These are phyloP conservation scores for Cheilosia vulpina DNA, from an alignment of 2,888 invertebrate species.

Conservation along the genomic window DNA sequence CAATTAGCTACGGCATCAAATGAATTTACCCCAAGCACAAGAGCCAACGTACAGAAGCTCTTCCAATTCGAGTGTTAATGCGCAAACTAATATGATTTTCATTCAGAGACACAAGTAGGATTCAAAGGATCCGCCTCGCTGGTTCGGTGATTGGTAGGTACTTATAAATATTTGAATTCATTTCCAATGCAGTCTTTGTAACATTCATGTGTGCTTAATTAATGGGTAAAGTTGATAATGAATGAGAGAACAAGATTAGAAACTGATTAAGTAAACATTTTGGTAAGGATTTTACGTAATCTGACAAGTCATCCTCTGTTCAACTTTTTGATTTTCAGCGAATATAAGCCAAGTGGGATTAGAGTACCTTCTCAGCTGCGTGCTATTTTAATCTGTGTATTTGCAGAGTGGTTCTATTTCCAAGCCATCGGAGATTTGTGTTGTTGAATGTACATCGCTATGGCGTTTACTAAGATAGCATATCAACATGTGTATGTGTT, in stretches of 20 bases:
- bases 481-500: not conserved
- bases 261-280: not conserved
- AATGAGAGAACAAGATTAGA: not conserved
- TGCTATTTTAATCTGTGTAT: too few relatives aligned
- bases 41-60: not conserved
- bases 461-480: not conserved
- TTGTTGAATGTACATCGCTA: not conserved
- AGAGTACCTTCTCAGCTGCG: too few relatives aligned
- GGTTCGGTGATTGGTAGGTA: not conserved
- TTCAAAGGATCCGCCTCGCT: not conserved
- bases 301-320: not conserved
- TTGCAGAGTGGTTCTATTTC: not conserved
- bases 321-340: too few relatives aligned
- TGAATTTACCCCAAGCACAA: too few relatives aligned
- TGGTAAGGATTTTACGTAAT: not conserved
- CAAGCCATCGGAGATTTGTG: not conserved
- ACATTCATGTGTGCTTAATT: not conserved
- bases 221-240: slow-evolving; percentile 3
- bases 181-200: too few relatives aligned
- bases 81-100: not conserved
- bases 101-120: not conserved
- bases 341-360: too few relatives aligned
- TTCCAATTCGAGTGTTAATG: not conserved
- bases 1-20: too few relatives aligned
- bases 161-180: slow-evolving; percentile 4